A percentile compares a stretch with the other conserved stretches of the same genome.
Conservation (phyloP, 2,888 invertebrate species). For the Drosophila mimetica region DNA sequence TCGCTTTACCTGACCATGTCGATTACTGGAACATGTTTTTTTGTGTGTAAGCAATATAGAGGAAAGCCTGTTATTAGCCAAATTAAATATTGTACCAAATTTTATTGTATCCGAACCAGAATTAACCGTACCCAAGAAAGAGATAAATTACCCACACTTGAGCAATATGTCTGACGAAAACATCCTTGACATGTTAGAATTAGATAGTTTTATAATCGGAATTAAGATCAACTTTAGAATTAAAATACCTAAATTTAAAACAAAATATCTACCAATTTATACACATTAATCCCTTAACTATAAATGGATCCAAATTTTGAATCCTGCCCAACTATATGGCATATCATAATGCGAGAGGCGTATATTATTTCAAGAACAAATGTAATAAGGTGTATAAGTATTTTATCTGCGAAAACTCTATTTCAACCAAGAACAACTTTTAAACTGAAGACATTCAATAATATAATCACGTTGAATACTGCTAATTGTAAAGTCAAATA, state of each 20-base stretch:
- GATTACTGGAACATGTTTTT: no score
- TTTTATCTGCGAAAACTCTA: not conserved
- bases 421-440: not conserved
- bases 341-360: not conserved
- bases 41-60: conserved; percentile 3
- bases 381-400: not conserved
- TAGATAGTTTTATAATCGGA: conserved; percentile 1
- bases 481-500: no score
- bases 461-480: no score
- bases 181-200: not conserved
- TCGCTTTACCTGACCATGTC: no score
- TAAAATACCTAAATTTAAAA: no score
- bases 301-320: not conserved
- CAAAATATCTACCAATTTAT: not conserved
- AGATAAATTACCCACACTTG: not conserved
- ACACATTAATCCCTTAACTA: not conserved
- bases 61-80: conserved; percentile 1
- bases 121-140: not conserved
- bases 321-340: not conserved
- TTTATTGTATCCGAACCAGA: not conserved
- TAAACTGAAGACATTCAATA: no score
- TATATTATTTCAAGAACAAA: not conserved
- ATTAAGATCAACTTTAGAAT: conserved; percentile 3
- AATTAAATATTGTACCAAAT: conserved; percentile 2
- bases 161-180: not conserved